Conservation (phyloP, 2,113 vertebrate species). For the Archilochus colubris region DNA sequence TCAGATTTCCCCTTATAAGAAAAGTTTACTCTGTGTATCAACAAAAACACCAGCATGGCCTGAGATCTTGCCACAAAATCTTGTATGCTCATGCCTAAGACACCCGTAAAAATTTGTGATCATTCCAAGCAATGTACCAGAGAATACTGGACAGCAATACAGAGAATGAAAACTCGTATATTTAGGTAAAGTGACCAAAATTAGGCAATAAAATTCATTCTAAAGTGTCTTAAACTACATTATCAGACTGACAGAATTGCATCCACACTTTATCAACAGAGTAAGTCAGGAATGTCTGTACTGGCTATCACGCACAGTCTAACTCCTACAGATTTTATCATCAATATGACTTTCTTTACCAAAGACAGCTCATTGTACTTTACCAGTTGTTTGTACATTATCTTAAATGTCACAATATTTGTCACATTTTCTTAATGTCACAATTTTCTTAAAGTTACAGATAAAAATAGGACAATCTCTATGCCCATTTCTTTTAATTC, state of each 20-base stretch:
- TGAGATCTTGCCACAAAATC: not conserved
- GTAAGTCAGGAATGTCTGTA: not conserved
- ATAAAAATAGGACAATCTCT: not conserved
- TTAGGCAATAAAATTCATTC: not conserved
- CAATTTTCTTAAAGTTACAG: not conserved
- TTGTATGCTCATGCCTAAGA: not conserved
- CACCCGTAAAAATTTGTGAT: not conserved
- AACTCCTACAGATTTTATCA: not conserved
- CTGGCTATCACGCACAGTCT: not conserved
- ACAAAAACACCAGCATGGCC: not conserved
- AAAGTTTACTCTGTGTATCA: not conserved
- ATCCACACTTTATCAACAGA: not conserved
- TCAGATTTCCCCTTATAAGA: not conserved
- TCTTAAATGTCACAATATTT: not conserved
- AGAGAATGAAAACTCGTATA: not conserved
- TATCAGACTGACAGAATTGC: not conserved
- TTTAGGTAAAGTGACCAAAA: not conserved
- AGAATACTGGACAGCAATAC: not conserved
- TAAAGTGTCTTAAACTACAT: not conserved
- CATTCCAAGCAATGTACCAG: not conserved
- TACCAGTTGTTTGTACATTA: not conserved
- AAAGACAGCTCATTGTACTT: not conserved
- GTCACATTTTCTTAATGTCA: too few species aligned
- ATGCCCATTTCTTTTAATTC: not conserved
- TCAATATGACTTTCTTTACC: not conserved